These are phyloP conservation scores for Pangasius mekongensis DNA, from an alignment of 2,797 vertebrate species.

Conservation along the genomic window DNA sequence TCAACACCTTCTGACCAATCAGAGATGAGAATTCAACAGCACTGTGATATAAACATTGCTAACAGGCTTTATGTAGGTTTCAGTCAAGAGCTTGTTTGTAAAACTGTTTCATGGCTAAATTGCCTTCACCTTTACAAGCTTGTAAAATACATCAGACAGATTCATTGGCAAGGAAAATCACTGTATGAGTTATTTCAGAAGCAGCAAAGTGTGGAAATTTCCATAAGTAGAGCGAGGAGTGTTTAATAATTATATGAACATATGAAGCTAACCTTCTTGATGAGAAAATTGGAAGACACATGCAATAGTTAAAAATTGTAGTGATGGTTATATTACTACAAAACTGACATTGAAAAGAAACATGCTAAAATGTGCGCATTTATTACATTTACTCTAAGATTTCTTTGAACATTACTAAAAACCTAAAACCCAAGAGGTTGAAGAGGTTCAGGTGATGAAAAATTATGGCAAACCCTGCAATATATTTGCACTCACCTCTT, in stretches of 20 bases:
- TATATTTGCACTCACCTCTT: neutral
- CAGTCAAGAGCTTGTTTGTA: neutral
- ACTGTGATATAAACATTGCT: neutral
- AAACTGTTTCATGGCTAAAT: neutral
- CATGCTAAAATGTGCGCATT: neutral
- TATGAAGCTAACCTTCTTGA: neutral
- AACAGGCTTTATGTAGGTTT: neutral
- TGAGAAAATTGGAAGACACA: neutral
- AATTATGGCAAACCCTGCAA: neutral
- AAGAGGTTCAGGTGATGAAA: neutral
- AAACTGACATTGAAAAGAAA: neutral
- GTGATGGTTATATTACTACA: neutral
- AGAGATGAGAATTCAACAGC: neutral
- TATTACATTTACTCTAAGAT: neutral
- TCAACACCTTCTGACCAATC: neutral
- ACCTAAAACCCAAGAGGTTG: neutral
- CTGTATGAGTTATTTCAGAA: neutral
- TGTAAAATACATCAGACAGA: neutral
- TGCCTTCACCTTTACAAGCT: neutral
- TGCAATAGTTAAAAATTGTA: neutral
- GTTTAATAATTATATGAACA: neutral
- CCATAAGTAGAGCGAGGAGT: neutral
- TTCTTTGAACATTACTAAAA: neutral
- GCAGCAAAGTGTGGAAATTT: neutral
- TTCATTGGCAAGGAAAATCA: neutral